Percentiles rank a stretch among this genome's conserved stretches.
These are phyloP conservation scores for Acleris cristana DNA, from an alignment of 2,888 invertebrate species.

Conservation along the genomic window DNA sequence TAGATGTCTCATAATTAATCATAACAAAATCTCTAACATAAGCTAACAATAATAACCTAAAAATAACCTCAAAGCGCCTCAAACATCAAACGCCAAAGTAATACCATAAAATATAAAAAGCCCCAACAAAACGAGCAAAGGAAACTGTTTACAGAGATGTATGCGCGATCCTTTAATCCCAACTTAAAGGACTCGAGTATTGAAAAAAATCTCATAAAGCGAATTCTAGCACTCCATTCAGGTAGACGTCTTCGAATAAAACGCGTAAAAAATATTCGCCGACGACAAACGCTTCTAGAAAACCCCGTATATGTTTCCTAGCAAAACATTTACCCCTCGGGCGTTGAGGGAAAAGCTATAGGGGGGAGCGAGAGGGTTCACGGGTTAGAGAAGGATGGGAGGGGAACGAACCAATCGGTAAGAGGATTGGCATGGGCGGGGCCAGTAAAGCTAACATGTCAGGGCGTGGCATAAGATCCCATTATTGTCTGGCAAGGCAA, in stretches of 20 bases:
- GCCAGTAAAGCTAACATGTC: slow-evolving; percentile 82
- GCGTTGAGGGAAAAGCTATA: slow-evolving; percentile 80
- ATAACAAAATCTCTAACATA: background rate
- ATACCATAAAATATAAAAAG: slow-evolving; percentile 47
- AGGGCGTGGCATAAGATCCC: slow-evolving; percentile 82
- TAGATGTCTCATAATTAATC: too few relatives aligned
- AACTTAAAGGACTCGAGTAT: slow-evolving; percentile 64
- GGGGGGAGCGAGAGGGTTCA: slow-evolving; percentile 56
- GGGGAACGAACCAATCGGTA: slow-evolving; percentile 62
- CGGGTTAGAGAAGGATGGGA: slow-evolving; percentile 51
- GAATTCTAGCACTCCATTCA: slow-evolving; percentile 81
- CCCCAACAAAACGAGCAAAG: slow-evolving; percentile 53
- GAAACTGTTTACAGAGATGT: slow-evolving; percentile 64
- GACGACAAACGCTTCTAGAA: slow-evolving; percentile 68
- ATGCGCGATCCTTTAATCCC: slow-evolving; percentile 67
- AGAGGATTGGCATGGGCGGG: slow-evolving; percentile 62
- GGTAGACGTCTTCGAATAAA: slow-evolving; percentile 78
- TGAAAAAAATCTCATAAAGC: slow-evolving; percentile 79
- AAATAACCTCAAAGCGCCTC: slow-evolving; percentile 19
- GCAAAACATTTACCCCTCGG: slow-evolving; percentile 84
- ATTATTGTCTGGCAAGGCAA: slow-evolving; percentile 87
- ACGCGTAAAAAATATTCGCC: slow-evolving; percentile 77
- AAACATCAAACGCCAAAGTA: slow-evolving; percentile 28
- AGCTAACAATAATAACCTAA: slow-evolving; percentile 10
- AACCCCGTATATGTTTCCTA: slow-evolving; percentile 83